Evolutionary conservation across 1,140 invertebrate genomes (phyloP).

Genomic region (Leptonema lineaticorne): DNA sequence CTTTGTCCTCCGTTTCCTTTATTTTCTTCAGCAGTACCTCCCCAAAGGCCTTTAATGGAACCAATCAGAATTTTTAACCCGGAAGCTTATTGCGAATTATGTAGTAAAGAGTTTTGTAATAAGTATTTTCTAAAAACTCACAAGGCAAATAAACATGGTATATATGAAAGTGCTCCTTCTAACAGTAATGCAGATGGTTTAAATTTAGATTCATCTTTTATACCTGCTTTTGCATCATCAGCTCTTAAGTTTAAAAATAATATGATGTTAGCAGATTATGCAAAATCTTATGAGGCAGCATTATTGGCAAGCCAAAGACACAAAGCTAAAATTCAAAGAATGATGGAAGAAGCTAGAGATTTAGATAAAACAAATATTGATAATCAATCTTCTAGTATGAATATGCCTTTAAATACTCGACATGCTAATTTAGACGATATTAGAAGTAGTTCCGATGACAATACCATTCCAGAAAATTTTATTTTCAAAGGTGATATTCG

Average conservation of each 20-base stretch:
- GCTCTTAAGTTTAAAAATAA: conserved; percentile 45
- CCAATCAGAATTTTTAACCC: conserved; percentile 87
- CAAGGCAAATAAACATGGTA: conserved; percentile 93
- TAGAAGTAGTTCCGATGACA: conserved; percentile 47
- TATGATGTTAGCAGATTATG: conserved; percentile 40
- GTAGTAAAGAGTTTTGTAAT: conserved; percentile 99
- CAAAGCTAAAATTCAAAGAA: conserved; percentile 61
- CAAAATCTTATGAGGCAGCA: conserved; percentile 59
- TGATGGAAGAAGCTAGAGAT: conserved; percentile 45
- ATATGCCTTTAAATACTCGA: conserved; percentile 25
- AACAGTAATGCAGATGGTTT: conserved; percentile 47
- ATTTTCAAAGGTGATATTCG: conserved; percentile 44
- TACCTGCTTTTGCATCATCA: conserved; percentile 42
- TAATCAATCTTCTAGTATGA: conserved; percentile 12
- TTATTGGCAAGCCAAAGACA: conserved; percentile 65
- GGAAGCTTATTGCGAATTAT: conserved; percentile 94
- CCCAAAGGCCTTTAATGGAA: conserved; percentile 61
- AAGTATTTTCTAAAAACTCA: conserved; percentile 99
- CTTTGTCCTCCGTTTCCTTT: conserved; percentile 43
- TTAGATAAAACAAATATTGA: conserved; percentile 35
- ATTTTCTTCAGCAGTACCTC: conserved; percentile 51
- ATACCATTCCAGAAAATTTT: conserved; percentile 43
- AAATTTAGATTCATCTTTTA: conserved; percentile 50
- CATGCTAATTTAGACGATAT: conserved; percentile 41
- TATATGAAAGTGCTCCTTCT: conserved; percentile 68